Conservation (phyloP, 2,113 vertebrate species). For the Centropus bengalensis region DNA sequence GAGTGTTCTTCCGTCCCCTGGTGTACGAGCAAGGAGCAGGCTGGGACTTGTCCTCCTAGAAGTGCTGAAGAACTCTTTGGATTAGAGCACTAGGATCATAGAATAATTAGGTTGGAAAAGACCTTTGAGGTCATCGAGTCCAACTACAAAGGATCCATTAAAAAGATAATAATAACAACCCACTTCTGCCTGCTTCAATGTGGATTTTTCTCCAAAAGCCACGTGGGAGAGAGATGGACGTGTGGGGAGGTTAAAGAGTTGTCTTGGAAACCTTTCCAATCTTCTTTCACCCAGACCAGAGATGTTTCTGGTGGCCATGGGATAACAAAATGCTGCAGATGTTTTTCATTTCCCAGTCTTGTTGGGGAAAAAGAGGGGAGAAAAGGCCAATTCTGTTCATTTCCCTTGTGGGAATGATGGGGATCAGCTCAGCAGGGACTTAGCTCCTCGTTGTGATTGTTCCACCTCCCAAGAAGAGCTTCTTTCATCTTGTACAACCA, state of each 20-base stretch:
- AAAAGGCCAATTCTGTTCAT: not conserved
- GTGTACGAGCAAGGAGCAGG: not conserved
- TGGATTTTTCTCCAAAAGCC: not conserved
- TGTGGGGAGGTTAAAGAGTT: not conserved
- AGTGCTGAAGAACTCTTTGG: not conserved
- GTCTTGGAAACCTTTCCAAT: not conserved
- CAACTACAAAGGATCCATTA: not conserved
- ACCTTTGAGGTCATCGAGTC: no score
- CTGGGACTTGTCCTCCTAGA: not conserved
- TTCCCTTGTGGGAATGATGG: not conserved
- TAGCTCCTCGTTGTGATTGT: not conserved
- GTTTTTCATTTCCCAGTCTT: slow-evolving; percentile 10
- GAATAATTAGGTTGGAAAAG: no score
- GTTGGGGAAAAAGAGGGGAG: not conserved
- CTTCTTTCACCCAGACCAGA: not conserved
- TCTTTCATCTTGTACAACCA: not conserved
- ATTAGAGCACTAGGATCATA: not conserved
- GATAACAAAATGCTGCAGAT: not conserved
- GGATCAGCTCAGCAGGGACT: not conserved
- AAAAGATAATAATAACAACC: not conserved
- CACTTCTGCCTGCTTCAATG: not conserved
- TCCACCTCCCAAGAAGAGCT: not conserved
- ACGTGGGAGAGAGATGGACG: rapidly evolving
- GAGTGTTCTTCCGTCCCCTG: not conserved
- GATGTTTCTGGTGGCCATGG: not conserved